Conservation (phyloP, 2,888 invertebrate genomes). For the Phyto melanocephala region DNA sequence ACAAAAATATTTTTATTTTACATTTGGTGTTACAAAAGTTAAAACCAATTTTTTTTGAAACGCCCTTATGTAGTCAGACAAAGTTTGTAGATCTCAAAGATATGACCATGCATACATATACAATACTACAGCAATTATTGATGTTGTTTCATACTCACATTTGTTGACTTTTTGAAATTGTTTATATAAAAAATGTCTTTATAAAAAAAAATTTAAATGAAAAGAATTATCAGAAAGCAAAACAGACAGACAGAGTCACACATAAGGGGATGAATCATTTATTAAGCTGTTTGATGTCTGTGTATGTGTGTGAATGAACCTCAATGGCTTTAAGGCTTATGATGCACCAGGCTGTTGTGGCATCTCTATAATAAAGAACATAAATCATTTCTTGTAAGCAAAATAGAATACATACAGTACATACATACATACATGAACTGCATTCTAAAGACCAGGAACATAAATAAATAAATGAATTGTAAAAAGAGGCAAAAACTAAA, state of each 20-base stretch:
- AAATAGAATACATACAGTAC: not conserved
- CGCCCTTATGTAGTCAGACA: too few species aligned
- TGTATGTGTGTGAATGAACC: not conserved
- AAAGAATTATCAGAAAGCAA: not conserved
- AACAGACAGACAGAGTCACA: not conserved
- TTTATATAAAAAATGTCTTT: too few species aligned
- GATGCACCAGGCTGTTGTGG: not conserved
- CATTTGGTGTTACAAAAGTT: too few species aligned
- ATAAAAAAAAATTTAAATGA: constrained; percentile 11
- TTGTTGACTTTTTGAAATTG: not conserved
- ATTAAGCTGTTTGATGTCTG: constrained; percentile 14
- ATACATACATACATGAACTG: too few species aligned
- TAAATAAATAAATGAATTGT: not conserved
- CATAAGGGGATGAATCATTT: constrained; percentile 26
- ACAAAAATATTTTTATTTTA: too few species aligned
- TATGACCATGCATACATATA: too few species aligned
- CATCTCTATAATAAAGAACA: not conserved
- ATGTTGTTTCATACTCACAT: too few species aligned
- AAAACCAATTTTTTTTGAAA: too few species aligned
- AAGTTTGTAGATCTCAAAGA: too few species aligned
- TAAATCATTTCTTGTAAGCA: constrained; percentile 20
- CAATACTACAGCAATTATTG: too few species aligned
- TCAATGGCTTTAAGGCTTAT: constrained; percentile 7
- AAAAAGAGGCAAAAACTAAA: constrained; percentile 13
- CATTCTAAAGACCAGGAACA: not conserved